These are phyloP conservation scores for Amblyraja radiata DNA, from an alignment of 2,797 vertebrate genomes.

Conservation along the genomic window DNA sequence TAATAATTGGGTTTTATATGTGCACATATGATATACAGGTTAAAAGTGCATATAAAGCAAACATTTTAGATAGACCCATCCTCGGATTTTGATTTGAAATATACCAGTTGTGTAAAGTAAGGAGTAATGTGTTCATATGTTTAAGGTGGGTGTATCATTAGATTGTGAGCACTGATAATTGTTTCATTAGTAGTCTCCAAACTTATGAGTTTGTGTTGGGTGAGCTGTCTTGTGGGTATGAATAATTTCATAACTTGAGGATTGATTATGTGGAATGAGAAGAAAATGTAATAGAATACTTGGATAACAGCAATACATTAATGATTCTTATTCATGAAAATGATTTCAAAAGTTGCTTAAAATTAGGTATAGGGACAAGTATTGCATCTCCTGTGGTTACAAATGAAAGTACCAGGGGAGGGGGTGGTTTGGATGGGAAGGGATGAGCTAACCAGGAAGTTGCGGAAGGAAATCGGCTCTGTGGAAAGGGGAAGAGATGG, in stretches of 20 bases:
- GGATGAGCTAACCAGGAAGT: too few species aligned
- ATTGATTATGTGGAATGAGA: neutral
- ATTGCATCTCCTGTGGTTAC: too few species aligned
- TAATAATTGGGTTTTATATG: neutral
- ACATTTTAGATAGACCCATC: neutral
- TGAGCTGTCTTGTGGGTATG: neutral
- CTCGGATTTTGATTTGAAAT: neutral
- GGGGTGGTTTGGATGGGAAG: too few species aligned
- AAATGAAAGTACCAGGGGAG: too few species aligned
- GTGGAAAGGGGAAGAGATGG: too few species aligned
- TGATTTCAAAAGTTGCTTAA: neutral
- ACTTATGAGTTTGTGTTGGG: neutral
- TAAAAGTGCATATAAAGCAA: neutral
- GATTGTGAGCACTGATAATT: neutral
- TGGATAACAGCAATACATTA: neutral
- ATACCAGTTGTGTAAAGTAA: neutral
- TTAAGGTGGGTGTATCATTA: neutral
- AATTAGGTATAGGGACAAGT: neutral
- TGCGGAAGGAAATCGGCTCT: too few species aligned
- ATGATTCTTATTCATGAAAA: neutral
- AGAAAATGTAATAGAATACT: neutral
- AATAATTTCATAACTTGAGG: neutral
- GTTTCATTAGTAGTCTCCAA: neutral
- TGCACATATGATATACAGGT: neutral
- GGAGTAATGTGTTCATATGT: neutral